Evolutionary conservation across 92 coral and sea anemone species (phyloP).

Genomic region (Epizoanthus rinbou): DNA sequence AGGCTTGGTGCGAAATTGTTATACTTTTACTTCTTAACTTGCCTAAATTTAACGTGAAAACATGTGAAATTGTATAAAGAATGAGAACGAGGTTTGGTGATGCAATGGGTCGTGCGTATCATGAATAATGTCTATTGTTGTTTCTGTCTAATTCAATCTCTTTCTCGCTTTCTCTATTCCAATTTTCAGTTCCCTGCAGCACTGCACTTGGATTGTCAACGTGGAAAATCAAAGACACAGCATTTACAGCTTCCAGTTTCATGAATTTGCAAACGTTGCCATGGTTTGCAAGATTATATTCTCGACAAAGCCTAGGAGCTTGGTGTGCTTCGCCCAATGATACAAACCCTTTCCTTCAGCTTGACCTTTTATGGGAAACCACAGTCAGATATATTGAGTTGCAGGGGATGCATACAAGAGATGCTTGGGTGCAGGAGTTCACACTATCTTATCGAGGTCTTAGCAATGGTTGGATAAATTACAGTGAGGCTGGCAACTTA

Average conservation of each 20-base stretch:
- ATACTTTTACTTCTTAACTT: no score
- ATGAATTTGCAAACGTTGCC: constrained; percentile 24
- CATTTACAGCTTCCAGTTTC: constrained; percentile 33
- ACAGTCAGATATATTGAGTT: not conserved
- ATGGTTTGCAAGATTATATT: constrained; percentile 19
- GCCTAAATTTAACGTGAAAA: no score
- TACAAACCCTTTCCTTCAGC: constrained; percentile 42
- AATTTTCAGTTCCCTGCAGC: constrained; percentile 4
- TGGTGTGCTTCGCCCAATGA: constrained; percentile 58
- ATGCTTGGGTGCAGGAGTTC: constrained; percentile 20
- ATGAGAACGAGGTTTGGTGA: no score
- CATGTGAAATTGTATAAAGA: no score
- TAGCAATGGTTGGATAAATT: constrained; percentile 10
- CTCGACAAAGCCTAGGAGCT: constrained; percentile 12
- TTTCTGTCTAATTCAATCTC: no score
- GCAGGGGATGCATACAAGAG: constrained; percentile 24
- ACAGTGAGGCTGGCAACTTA: not conserved
- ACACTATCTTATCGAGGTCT: constrained; percentile 19
- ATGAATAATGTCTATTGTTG: no score
- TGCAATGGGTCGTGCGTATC: no score
- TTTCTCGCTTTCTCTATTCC: no score
- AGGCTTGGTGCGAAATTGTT: no score
- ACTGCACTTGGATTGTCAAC: constrained; percentile 22
- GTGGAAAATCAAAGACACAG: constrained; percentile 22
- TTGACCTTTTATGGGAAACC: constrained; percentile 42